Percentiles rank a stretch among this genome's conserved stretches.
Evolutionary conservation across 2,113 vertebrate genomes (phyloP).

Genomic region (Struthio camelus): DNA sequence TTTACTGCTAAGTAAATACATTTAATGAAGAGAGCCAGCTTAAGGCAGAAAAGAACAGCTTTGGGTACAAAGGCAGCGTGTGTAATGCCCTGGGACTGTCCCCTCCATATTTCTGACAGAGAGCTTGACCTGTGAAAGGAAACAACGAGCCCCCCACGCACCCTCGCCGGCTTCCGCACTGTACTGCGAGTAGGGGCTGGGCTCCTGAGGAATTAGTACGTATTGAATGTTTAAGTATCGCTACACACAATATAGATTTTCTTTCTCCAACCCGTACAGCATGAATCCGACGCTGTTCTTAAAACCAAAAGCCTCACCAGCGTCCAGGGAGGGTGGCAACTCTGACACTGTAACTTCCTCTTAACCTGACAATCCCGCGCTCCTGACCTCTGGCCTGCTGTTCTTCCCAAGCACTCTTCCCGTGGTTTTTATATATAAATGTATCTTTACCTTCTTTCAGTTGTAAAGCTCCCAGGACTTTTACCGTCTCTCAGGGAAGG

Average conservation of each 20-base stretch:
- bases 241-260: neutral
- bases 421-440: neutral
- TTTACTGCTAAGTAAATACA: slow-evolving; percentile 4
- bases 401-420: neutral
- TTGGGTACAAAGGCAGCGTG: neutral
- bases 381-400: neutral
- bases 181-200: neutral
- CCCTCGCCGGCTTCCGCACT: neutral
- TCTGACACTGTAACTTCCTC: neutral
- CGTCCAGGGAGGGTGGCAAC: neutral
- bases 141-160: neutral
- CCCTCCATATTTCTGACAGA: neutral
- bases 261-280: neutral
- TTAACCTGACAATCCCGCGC: neutral
- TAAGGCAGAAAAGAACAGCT: neutral
- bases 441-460: neutral
- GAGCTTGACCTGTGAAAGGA: neutral
- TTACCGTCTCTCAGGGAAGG: neutral
- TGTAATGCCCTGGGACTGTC: neutral
- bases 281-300: neutral
- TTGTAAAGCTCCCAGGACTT: neutral
- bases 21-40: neutral
- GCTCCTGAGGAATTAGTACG: neutral
- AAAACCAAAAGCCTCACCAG: neutral
- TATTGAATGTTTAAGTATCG: neutral